These are phyloP conservation scores for Podarcis cretensis DNA, from an alignment of 2,113 vertebrate species.

Conservation along the genomic window DNA sequence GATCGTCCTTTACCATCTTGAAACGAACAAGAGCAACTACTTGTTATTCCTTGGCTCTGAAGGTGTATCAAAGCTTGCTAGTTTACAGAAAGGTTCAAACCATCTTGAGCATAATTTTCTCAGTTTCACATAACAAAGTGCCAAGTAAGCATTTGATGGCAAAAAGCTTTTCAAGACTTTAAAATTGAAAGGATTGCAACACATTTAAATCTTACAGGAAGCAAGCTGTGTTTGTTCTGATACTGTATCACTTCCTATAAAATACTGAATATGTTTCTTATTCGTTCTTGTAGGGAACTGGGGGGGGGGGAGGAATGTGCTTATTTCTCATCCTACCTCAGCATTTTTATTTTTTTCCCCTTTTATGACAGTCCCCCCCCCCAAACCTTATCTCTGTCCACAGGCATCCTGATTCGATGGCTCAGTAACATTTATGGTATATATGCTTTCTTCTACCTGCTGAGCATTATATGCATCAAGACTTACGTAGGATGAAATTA, in stretches of 20 bases:
- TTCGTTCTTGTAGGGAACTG: not conserved
- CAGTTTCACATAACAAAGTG: not conserved
- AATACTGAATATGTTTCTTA: not conserved
- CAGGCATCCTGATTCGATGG: conserved; percentile 2
- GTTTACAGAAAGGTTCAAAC: not conserved
- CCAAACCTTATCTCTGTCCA: conserved; percentile 24
- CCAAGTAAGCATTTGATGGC: not conserved
- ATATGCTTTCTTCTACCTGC: not conserved
- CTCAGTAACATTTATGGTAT: conserved; percentile 32
- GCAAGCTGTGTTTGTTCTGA: not conserved
- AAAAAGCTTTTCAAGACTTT: not conserved
- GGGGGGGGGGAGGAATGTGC: not conserved
- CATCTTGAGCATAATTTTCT: not conserved
- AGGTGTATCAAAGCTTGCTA: not conserved
- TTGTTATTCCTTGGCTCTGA: not conserved
- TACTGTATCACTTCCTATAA: not conserved
- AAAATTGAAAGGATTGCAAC: not conserved
- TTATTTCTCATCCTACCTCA: not conserved
- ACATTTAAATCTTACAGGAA: not conserved
- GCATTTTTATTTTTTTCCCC: not conserved
- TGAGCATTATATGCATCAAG: conserved; percentile 28
- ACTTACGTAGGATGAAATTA: conserved; percentile 21
- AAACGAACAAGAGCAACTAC: not conserved
- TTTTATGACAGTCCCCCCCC: not conserved
- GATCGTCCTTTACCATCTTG: not conserved